Percentiles rank a stretch among this genome's conserved stretches.
Conservation (phyloP, 2,797 vertebrate genomes). For the Chaunax sp. region DNA sequence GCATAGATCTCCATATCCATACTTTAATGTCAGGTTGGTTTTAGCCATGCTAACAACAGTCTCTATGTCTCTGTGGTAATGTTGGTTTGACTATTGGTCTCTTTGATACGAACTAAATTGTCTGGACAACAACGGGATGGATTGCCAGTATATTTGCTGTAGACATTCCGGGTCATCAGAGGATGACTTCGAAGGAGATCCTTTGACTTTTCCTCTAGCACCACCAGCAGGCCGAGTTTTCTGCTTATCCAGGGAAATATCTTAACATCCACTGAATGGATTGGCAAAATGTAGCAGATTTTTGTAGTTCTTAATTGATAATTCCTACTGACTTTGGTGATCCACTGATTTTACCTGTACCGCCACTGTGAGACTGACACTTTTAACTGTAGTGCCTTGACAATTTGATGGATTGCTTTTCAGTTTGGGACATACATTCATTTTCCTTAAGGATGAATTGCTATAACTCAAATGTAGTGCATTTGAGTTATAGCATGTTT, state of each 20-base stretch:
- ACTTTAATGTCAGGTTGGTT: not conserved
- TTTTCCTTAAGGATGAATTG: not conserved
- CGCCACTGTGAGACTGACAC: too few relatives aligned
- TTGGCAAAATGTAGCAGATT: not conserved
- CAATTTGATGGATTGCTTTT: not conserved
- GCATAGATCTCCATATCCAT: not conserved
- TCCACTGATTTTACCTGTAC: not conserved
- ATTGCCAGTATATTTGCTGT: not conserved
- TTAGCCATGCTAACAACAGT: not conserved
- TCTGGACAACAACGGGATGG: not conserved
- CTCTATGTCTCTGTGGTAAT: not conserved
- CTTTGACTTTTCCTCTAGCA: not conserved
- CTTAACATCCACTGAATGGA: too few relatives aligned
- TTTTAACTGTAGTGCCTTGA: not conserved
- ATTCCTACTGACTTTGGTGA: too few relatives aligned
- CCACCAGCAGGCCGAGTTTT: too few relatives aligned
- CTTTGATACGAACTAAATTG: not conserved
- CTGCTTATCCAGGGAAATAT: too few relatives aligned
- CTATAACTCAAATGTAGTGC: too few relatives aligned
- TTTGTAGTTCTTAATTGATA: too few relatives aligned
- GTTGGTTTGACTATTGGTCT: not conserved
- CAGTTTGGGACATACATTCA: not conserved
- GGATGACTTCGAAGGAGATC: not conserved
- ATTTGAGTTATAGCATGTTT: slow-evolving; percentile 4
- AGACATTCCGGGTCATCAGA: not conserved